phyloP scores from a whole-genome alignment of 2,888 invertebrate species.

The Archaeoteleia sp. region DNA sequence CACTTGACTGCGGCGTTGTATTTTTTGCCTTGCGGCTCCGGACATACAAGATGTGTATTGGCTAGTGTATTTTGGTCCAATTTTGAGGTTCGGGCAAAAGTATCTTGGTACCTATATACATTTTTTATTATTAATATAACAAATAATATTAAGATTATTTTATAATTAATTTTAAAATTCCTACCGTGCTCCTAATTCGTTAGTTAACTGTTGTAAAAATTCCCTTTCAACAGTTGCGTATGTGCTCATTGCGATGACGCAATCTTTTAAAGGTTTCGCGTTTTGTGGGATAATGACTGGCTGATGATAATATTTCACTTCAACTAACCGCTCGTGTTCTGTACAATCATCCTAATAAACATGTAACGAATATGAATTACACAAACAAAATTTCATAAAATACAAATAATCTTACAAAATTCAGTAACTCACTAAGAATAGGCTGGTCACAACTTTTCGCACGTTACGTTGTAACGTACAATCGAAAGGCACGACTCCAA shows the following conservation, averaged over 20 bases:
- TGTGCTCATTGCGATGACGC: conserved; percentile 87
- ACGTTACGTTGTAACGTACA: conserved; percentile 76
- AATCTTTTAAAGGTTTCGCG: conserved; percentile 78
- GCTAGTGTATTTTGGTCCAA: conserved; percentile 77
- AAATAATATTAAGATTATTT: not conserved
- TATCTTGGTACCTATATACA: conserved; percentile 81
- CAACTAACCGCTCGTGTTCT: conserved; percentile 78
- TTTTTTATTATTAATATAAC: no score
- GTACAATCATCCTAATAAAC: conserved; percentile 80
- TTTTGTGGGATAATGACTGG: conserved; percentile 78
- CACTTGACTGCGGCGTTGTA: conserved; percentile 89
- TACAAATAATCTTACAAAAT: conserved; percentile 12
- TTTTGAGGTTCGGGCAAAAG: conserved; percentile 79
- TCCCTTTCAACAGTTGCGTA: conserved; percentile 84
- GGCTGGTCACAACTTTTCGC: conserved; percentile 81
- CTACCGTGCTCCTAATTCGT: conserved; percentile 83
- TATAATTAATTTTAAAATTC: conserved; percentile 60
- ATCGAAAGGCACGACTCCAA: conserved; percentile 79
- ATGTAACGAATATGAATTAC: conserved; percentile 13
- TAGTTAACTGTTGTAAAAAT: conserved; percentile 83
- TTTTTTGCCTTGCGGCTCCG: conserved; percentile 85
- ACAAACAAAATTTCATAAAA: conserved; percentile 7
- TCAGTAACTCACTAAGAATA: conserved; percentile 80
- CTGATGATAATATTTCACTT: conserved; percentile 83
- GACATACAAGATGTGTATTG: conserved; percentile 89